Conservation (phyloP, 2,888 invertebrate genomes). For the Cosmorhoe ocellata region DNA sequence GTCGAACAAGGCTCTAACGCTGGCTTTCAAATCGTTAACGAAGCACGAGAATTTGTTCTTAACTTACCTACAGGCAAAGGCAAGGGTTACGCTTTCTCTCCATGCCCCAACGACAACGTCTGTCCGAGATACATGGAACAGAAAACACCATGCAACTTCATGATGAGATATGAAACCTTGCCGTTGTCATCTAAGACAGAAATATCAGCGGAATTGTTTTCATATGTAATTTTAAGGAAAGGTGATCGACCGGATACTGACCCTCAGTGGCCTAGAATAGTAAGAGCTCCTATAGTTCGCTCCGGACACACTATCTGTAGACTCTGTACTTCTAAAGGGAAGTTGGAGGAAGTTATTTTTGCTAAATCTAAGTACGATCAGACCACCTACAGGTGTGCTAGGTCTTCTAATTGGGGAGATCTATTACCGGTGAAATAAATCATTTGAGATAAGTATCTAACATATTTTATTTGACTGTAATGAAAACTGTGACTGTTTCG, state of each 20-base stretch:
- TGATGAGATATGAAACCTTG: conserved; percentile 83
- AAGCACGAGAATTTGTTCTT: conserved; percentile 92
- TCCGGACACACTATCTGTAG: conserved; percentile 89
- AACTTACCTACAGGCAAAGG: conserved; percentile 63
- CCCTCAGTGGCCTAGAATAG: conserved; percentile 90
- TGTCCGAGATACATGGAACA: conserved; percentile 89
- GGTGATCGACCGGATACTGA: conserved; percentile 79
- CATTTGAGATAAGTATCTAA: no score
- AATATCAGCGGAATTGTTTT: conserved; percentile 83
- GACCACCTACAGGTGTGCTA: conserved; percentile 89
- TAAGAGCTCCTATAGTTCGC: conserved; percentile 86
- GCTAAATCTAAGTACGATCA: conserved; percentile 89
- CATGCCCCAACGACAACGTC: conserved; percentile 91
- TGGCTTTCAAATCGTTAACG: conserved; percentile 91
- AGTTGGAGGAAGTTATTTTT: conserved; percentile 89
- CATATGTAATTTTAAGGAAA: conserved; percentile 92
- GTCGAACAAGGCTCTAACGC: conserved; percentile 92
- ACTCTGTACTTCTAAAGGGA: conserved; percentile 88
- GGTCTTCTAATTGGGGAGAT: conserved; percentile 90
- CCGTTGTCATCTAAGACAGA: conserved; percentile 71
- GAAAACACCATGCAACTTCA: conserved; percentile 90
- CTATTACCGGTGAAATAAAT: conserved; percentile 85
- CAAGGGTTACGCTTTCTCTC: conserved; percentile 87
- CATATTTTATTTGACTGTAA: no score
- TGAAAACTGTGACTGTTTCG: no score